phyloP scores from a whole-genome alignment of 2,113 vertebrate genomes.

The Calypte anna region DNA sequence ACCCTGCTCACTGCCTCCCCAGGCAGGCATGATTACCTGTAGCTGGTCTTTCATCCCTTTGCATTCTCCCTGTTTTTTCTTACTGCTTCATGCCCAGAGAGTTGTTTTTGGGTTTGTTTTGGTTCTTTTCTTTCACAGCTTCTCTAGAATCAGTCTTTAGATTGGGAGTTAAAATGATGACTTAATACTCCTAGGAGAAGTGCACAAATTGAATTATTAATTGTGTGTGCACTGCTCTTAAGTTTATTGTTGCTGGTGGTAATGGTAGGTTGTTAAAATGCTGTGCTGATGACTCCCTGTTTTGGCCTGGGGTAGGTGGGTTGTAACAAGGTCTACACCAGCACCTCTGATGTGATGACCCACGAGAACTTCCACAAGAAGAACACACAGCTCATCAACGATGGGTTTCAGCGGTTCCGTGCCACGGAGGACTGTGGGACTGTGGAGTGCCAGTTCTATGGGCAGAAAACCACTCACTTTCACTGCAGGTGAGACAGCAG shows the following conservation, averaged over 20 bases:
- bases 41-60: neutral
- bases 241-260: constrained; percentile 9
- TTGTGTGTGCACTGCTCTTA: neutral
- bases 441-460: constrained; percentile 94
- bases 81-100: neutral
- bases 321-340: constrained; percentile 99
- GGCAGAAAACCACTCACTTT: constrained; percentile 99
- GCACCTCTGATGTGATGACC: constrained; percentile 98
- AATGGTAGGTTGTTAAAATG: neutral
- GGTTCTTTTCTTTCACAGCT: neutral
- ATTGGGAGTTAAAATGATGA: constrained; percentile 14
- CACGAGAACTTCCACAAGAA: constrained; percentile 99
- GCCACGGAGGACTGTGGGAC: constrained; percentile 97
- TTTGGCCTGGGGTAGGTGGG: constrained; percentile 85
- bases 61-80: neutral
- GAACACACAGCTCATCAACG: constrained; percentile 98
- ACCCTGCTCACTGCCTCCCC: neutral
- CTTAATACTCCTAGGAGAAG: constrained; percentile 11
- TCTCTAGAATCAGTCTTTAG: neutral
- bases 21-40: neutral
- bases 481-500: constrained; percentile 90
- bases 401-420: constrained; percentile 98
- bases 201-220: neutral
- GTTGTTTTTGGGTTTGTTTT: neutral
- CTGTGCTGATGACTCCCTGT: constrained; percentile 20